Percentiles rank a stretch among this genome's conserved stretches.
Conservation (phyloP, 2,113 vertebrate genomes). For the Halichoeres trimaculatus region DNA sequence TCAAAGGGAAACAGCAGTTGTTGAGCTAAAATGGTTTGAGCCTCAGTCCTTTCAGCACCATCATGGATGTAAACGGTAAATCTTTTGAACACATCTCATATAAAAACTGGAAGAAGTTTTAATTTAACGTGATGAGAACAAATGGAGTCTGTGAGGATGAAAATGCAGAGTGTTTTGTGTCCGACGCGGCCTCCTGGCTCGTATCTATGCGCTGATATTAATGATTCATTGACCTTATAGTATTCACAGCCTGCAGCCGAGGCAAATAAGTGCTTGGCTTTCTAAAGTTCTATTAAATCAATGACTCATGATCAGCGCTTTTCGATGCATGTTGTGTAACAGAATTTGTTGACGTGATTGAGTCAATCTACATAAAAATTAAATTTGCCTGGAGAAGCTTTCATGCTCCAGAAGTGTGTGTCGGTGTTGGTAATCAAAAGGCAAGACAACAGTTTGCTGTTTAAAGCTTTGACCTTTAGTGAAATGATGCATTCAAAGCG, state of each 20-base stretch:
- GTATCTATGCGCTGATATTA: slow-evolving; percentile 60
- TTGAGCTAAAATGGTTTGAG: neutral
- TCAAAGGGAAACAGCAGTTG: slow-evolving; percentile 33
- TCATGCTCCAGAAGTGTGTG: slow-evolving; percentile 35
- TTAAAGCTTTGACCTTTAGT: slow-evolving; percentile 12
- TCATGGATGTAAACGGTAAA: slow-evolving; percentile 17
- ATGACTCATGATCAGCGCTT: slow-evolving; percentile 65
- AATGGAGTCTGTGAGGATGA: slow-evolving; percentile 20
- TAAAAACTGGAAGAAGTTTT: slow-evolving; percentile 1
- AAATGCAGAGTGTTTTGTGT: slow-evolving; percentile 44
- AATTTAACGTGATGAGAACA: slow-evolving; percentile 53
- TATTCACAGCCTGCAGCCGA: slow-evolving; percentile 43
- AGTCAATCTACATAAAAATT: slow-evolving; percentile 74
- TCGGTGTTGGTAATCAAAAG: slow-evolving; percentile 28
- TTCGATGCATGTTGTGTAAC: slow-evolving; percentile 49
- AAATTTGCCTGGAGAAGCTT: slow-evolving; percentile 58
- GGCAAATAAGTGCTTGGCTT: slow-evolving; percentile 70
- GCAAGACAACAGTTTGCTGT: slow-evolving; percentile 6
- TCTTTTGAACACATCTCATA: slow-evolving; percentile 7
- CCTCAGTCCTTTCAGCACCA: slow-evolving; percentile 2
- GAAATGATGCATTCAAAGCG: neutral
- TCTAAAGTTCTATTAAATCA: slow-evolving; percentile 70
- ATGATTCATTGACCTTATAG: slow-evolving; percentile 69
- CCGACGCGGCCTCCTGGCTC: slow-evolving; percentile 57
- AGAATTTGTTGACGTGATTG: slow-evolving; percentile 63